Evolutionary conservation across 2,113 vertebrate species (phyloP).

Genomic region (Daboia siamensis): DNA sequence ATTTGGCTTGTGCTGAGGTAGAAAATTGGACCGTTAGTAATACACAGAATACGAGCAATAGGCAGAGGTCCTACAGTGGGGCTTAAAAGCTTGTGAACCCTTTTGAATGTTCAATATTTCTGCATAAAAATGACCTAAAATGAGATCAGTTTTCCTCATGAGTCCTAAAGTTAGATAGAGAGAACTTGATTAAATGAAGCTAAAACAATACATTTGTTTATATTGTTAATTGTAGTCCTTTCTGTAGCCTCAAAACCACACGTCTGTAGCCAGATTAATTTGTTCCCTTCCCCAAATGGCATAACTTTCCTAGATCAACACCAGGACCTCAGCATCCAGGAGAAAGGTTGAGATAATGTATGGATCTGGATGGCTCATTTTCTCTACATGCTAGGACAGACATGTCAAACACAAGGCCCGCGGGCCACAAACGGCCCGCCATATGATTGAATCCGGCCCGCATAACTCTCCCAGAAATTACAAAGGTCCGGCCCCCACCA

Average conservation of each 20-base stretch:
- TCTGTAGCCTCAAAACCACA: not conserved
- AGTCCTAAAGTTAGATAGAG: not conserved
- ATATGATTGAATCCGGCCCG: too few species aligned
- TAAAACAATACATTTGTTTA: not conserved
- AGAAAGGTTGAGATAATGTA: not conserved
- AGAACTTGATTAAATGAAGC: not conserved
- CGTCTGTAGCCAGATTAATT: not conserved
- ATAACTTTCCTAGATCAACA: not conserved
- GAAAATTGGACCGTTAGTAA: not conserved
- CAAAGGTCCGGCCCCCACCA: too few species aligned
- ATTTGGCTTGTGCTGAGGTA: not conserved
- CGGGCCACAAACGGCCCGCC: too few species aligned
- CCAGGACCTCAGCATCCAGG: not conserved
- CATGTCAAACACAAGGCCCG: too few species aligned
- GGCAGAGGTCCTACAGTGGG: not conserved
- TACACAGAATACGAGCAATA: not conserved
- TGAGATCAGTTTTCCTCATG: not conserved
- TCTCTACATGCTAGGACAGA: not conserved
- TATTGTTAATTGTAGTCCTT: not conserved
- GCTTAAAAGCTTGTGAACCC: not conserved
- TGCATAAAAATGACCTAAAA: not conserved
- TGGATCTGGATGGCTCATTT: not conserved
- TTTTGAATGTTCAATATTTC: not conserved
- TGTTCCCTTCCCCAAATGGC: not conserved
- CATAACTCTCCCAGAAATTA: too few species aligned